These are phyloP conservation scores for Sylvietta virens DNA, from an alignment of 2,113 vertebrate genomes.

Conservation along the genomic window DNA sequence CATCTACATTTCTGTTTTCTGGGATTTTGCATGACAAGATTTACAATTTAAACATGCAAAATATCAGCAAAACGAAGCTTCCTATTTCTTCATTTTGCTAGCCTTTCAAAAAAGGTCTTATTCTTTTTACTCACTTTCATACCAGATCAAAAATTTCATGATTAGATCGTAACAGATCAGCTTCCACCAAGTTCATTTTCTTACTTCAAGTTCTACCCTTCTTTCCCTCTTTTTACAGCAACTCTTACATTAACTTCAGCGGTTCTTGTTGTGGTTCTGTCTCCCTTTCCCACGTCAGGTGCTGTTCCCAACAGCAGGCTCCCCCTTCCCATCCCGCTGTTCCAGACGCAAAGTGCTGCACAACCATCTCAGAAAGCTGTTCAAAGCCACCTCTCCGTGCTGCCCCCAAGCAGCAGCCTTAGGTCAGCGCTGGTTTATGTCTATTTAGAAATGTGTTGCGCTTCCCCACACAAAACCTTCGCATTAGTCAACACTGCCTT, in stretches of 20 bases:
- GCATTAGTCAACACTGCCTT: fast-evolving
- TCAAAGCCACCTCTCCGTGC: neutral
- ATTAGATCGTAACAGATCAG: neutral
- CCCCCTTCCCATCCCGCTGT: fast-evolving
- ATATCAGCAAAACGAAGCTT: neutral
- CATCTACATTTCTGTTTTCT: neutral
- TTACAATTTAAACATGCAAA: neutral
- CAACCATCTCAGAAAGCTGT: neutral
- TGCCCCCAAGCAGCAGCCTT: neutral
- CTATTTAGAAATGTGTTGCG: fast-evolving
- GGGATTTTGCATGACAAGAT: neutral
- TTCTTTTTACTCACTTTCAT: neutral
- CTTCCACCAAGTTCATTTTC: neutral
- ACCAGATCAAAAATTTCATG: neutral
- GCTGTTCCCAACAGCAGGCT: neutral
- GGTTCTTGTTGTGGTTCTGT: neutral
- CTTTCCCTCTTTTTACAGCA: neutral
- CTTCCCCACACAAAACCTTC: neutral
- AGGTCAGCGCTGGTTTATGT: fast-evolving
- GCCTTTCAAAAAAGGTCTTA: neutral
- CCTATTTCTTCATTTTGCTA: neutral
- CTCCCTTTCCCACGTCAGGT: fast-evolving
- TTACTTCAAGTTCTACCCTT: neutral
- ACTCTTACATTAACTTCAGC: neutral
- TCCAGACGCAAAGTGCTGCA: too few species aligned